phyloP scores from a whole-genome alignment of 2,888 invertebrate genomes.

The Polyploca ridens region DNA sequence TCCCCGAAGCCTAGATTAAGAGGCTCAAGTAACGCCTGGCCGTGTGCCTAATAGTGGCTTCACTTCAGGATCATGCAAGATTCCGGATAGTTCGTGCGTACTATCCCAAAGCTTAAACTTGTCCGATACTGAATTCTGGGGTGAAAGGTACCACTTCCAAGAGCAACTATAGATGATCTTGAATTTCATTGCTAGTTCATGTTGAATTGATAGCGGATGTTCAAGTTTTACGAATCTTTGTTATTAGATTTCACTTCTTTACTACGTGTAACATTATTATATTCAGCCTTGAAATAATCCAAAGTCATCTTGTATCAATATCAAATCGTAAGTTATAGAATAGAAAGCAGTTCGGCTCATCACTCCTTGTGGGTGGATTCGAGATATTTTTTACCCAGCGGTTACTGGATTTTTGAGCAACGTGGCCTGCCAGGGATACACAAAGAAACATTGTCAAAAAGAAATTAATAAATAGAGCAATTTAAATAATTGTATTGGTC shows the following conservation, averaged over 20 bases:
- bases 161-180: background rate
- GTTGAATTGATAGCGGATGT: background rate
- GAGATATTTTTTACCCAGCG: too few relatives aligned
- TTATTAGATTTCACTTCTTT: too few relatives aligned
- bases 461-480: slow-evolving; percentile 48
- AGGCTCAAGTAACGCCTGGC: slow-evolving; percentile 55
- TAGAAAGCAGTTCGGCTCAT: too few relatives aligned
- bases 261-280: too few relatives aligned
- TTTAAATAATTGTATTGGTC: slow-evolving; percentile 65
- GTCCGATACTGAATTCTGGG: slow-evolving; percentile 39
- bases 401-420: too few relatives aligned
- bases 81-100: slow-evolving; percentile 45
- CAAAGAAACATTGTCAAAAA: slow-evolving; percentile 21
- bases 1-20: slow-evolving; percentile 58
- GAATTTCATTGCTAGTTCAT: background rate
- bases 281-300: too few relatives aligned
- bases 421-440: too few relatives aligned
- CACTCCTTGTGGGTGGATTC: too few relatives aligned
- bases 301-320: too few relatives aligned
- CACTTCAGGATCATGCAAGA: slow-evolving; percentile 53
- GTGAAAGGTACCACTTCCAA: slow-evolving; percentile 25
- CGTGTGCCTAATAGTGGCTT: slow-evolving; percentile 60
- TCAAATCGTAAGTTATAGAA: too few relatives aligned
- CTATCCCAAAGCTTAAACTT: slow-evolving; percentile 41
- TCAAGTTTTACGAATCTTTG: background rate